Evolutionary conservation across 2,113 vertebrate genomes (phyloP).

Genomic region (Pangasianodon gigas): DNA sequence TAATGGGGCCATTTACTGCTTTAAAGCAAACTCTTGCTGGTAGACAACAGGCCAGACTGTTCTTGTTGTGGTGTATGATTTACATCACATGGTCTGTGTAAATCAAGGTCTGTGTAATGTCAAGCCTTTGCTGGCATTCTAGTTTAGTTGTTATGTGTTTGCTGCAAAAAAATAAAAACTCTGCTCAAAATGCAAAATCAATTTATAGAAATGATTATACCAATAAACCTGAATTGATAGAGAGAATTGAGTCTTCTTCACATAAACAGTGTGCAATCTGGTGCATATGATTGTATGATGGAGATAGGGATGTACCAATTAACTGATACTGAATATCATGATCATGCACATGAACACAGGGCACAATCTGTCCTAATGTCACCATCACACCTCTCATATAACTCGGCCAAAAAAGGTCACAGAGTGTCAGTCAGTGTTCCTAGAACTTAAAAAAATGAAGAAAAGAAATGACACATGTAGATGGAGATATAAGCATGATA

Average conservation of each 20-base stretch:
- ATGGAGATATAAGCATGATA: no score
- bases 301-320: background rate
- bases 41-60: background rate
- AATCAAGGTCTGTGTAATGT: background rate
- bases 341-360: no score
- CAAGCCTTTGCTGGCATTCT: no score
- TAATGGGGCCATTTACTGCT: background rate
- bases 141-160: background rate
- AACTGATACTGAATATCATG: no score
- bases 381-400: background rate
- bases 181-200: background rate
- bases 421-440: background rate
- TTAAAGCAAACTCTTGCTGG: background rate
- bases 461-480: no score
- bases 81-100: background rate
- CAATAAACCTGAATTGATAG: background rate
- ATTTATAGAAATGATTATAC: background rate
- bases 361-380: background rate
- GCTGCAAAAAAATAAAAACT: background rate
- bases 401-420: background rate
- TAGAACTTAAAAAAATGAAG: no score
- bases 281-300: background rate
- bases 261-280: background rate
- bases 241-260: background rate
- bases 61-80: background rate